Conservation (phyloP, 2,797 vertebrate species). For the Cirrhinus mrigala region DNA sequence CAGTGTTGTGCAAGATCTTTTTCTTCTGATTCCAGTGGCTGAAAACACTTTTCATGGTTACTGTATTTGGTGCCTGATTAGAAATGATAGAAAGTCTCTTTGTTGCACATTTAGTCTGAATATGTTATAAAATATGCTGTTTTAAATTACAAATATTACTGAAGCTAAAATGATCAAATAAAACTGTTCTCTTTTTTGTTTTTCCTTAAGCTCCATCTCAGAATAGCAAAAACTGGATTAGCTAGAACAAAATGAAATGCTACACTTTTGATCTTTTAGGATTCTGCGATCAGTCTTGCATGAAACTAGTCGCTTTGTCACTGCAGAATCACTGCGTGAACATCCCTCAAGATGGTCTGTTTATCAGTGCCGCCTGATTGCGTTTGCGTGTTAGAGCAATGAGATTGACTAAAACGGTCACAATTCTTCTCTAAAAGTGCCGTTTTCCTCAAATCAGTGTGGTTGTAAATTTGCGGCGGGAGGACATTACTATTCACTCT, state of each 20-base stretch:
- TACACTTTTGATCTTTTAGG: not conserved
- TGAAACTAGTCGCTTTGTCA: not conserved
- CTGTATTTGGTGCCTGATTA: no score
- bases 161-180: not conserved
- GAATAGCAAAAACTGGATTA: not conserved
- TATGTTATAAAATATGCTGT: not conserved
- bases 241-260: not conserved
- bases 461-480: slow-evolving; percentile 3
- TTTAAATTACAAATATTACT: not conserved
- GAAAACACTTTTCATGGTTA: no score
- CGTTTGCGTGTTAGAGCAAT: not conserved
- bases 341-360: not conserved
- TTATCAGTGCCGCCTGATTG: not conserved
- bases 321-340: not conserved
- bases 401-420: not conserved
- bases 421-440: slow-evolving; percentile 3
- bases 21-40: not conserved
- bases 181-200: not conserved
- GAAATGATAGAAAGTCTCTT: not conserved
- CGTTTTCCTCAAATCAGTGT: not conserved
- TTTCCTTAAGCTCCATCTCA: not conserved
- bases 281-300: not conserved
- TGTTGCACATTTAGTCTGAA: not conserved
- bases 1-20: not conserved
- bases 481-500: slow-evolving; percentile 25